Base-by-base conservation (phyloP, 2,797 vertebrate genomes). In the Hipposideros larvatus region DNA sequence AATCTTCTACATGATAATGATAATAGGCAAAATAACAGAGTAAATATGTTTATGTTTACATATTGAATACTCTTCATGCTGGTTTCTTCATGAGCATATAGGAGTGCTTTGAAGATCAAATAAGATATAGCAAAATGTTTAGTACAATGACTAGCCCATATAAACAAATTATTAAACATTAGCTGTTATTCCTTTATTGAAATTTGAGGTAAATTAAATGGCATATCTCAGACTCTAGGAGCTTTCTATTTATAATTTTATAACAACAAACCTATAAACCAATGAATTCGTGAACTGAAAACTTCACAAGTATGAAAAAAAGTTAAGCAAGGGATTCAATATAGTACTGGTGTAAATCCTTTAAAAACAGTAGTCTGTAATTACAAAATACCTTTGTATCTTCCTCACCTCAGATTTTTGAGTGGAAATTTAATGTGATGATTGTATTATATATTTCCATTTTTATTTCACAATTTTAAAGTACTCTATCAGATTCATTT, bases 171-270 rank as follows among this genome's bases (percentile, higher is more conserved):
- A 78, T n/a, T 68, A 91, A 37, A 66, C 59, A 79, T 78, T 68
- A 74, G 14, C 57, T 83, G 13, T 55, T 51, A 78, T 48, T 53
- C 24, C 46, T 88, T 78, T 51, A 63, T 55, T 61, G 13, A 61
- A 84, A 94, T 74, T 87, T 95, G 8, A 34, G 31, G 14, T 80
- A 74, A 88, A 87, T 37, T 63, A 90, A 87, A 73, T 79, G 2
- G 53, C 13, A 15, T 55, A 34, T 78, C 59, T 82, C 41, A 88
- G 65, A 61, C 14, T 18, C 28, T 26, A 61, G 43, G 21, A 84
- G 4, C 2, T 59, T 93, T 83, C 51, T 68, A 22, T 78, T 87
- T 65, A 63, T 94, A 68, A 53, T 61, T 53, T 95, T 63, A 70
- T 74, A 53, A 63, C 28, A 66, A 48, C 34, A 91, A 57, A 91